Base-by-base conservation (phyloP, 92 coral and sea anemone species). In the Zoanthus gigantus region DNA sequence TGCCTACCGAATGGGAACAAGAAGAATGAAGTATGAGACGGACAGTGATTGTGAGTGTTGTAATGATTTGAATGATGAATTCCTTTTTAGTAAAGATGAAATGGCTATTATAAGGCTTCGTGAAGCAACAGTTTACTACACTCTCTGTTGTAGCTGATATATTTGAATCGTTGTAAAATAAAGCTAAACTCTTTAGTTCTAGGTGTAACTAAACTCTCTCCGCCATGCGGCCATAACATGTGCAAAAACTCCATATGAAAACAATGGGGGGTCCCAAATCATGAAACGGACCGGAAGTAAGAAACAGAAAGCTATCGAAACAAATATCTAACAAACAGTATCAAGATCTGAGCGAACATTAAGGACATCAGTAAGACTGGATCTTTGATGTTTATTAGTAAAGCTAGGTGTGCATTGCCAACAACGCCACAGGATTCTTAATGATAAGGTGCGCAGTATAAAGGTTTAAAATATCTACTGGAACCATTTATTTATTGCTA, bases 71-170 rank as follows among this genome's bases (percentile, higher is more conserved):
- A 37, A 37, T 37, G 42, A 37, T 4, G 42, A 37, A 37, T 37
- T 37, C 42, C 42, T 37, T 37, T 1, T 37, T 61, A 0, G 74
- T 71, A 65, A 65, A 65, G 71, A 65, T 65, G 28, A 65, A 65
- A 14, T 65, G 71, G 71, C 30, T 65, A 65, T 65, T 2, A n/a
- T 65, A 29, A 65, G 71, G 71, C 71, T 65, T 65, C 71, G 30
- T 65, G 71, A 17, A 65, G 14, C 31, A 65, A 50, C 56, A 6
- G 10, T 52, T 52, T 52, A 52, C 57, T 52, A 2, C 57, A 52
- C 0, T 52, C 57, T 0, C 57, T 0, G 57, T 52, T 7, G 57
- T 52, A 52, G 57, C 12, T 52, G 57, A 52, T 52, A 1, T 52
- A 52, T 52, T 52, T 52, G 57, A 52, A 52, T 52, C 2, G 57